These are phyloP conservation scores for Trichogramma pretiosum DNA, from an alignment of 1,140 invertebrate species.

Conservation along the genomic window DNA sequence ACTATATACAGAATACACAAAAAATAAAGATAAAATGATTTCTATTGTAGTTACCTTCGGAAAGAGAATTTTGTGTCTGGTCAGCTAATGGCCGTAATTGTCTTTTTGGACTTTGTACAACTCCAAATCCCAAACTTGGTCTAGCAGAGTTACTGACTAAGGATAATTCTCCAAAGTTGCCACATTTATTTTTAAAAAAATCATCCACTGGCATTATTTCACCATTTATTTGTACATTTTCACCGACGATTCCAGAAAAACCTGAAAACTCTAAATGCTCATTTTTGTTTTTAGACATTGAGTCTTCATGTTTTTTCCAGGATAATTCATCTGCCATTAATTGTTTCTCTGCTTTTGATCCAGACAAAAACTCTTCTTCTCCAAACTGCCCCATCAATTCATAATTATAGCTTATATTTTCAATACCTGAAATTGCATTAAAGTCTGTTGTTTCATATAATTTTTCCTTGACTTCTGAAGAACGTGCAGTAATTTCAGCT, in stretches of 20 bases:
- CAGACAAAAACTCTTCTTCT: constrained; percentile 33
- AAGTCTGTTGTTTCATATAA: too few species aligned
- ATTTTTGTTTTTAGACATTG: constrained; percentile 18
- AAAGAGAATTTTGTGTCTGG: constrained; percentile 18
- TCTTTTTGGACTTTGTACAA: constrained; percentile 29
- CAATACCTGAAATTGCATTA: too few species aligned
- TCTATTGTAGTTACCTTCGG: constrained; percentile 24
- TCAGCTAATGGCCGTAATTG: constrained; percentile 26
- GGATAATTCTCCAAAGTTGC: constrained; percentile 24
- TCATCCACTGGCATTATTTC: constrained; percentile 31
- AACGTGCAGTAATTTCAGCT: constrained; percentile 34
- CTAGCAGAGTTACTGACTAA: constrained; percentile 15
- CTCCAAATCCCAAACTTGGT: constrained; percentile 29
- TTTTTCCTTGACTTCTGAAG: constrained; percentile 31
- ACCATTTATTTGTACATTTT: constrained; percentile 33
- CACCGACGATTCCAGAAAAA: constrained; percentile 38
- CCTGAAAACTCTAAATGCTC: constrained; percentile 30
- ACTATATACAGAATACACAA: constrained; percentile 1
- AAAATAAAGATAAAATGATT: constrained; percentile 5
- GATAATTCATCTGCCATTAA: constrained; percentile 30
- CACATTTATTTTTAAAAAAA: constrained; percentile 35
- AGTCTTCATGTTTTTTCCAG: constrained; percentile 25
- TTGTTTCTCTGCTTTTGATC: constrained; percentile 27
- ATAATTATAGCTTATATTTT: too few species aligned
- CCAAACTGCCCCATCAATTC: constrained; percentile 31